Evolutionary conservation across 2,113 vertebrate species (phyloP).

Genomic region (Coregonus clupeaformis): DNA sequence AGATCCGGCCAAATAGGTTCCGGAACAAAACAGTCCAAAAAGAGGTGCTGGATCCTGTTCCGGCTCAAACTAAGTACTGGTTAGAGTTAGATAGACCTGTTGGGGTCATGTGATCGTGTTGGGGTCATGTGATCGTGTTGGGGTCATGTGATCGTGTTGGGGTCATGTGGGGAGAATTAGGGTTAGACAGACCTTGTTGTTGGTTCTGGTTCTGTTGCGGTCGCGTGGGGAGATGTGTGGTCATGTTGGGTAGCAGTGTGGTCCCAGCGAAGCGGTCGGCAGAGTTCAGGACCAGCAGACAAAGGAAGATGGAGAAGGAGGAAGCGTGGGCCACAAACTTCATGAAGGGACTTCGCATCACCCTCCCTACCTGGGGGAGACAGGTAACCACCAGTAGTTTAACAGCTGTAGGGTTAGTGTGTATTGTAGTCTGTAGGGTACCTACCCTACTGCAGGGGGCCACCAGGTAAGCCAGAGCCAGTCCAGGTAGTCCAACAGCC

Average conservation of each 20-base stretch:
- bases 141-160: too few species aligned
- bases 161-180: too few species aligned
- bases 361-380: conserved; percentile 83
- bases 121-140: too few species aligned
- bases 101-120: background rate
- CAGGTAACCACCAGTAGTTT: background rate
- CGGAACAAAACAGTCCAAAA: too few species aligned
- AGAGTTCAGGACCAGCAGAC: conserved; percentile 93
- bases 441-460: too few species aligned
- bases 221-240: conserved; percentile 74
- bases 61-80: too few species aligned
- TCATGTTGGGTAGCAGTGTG: conserved; percentile 88
- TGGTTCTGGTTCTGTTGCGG: background rate
- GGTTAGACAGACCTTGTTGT: too few species aligned
- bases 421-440: background rate
- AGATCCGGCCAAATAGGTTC: too few species aligned
- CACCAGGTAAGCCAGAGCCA: conserved; percentile 92
- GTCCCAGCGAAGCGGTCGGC: conserved; percentile 94
- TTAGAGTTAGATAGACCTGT: too few species aligned
- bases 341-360: conserved; percentile 96
- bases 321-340: conserved; percentile 98
- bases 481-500: conserved; percentile 86
- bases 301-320: conserved; percentile 96
- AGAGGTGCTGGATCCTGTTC: too few species aligned
- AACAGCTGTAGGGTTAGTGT: conserved; percentile 11